A percentile compares a stretch with the other conserved stretches of the same genome.
Evolutionary conservation across 2,113 vertebrate species (phyloP).

Genomic region (Conger conger): DNA sequence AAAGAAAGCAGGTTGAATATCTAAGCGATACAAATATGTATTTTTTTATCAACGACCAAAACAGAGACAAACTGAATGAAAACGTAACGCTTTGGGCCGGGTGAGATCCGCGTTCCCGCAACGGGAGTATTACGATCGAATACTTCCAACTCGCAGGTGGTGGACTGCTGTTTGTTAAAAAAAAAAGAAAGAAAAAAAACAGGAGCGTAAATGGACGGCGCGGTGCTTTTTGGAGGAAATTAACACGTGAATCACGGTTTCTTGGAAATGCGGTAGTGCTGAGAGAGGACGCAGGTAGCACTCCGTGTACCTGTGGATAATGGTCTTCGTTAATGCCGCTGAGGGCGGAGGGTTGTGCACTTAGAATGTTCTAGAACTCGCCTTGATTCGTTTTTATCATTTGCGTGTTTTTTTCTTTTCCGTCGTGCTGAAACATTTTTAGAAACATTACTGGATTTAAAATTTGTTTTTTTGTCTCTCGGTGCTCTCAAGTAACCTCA

Average conservation of each 20-base stretch:
- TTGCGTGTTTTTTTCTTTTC: neutral
- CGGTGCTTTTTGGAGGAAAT: slow-evolving; percentile 51
- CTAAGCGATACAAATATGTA: no score
- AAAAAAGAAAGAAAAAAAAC: neutral
- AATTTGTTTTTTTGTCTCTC: no score
- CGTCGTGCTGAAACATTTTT: neutral
- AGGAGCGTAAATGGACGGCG: neutral
- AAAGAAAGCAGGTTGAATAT: no score
- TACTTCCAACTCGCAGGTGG: neutral
- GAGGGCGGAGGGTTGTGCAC: slow-evolving; percentile 60
- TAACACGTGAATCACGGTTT: slow-evolving; percentile 67
- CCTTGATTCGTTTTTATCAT: neutral
- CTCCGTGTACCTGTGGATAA: slow-evolving; percentile 75
- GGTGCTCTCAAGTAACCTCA: no score
- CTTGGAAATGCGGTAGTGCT: slow-evolving; percentile 65
- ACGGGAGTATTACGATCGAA: no score
- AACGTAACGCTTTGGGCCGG: no score
- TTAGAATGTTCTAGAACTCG: neutral
- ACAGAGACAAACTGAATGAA: no score
- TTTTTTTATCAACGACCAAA: no score
- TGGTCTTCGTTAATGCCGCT: slow-evolving; percentile 78
- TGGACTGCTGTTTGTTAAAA: neutral
- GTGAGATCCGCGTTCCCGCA: no score
- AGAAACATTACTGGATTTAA: no score
- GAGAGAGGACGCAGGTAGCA: slow-evolving; percentile 54